Conservation (phyloP, 64 coral and sea anemone species). For the Actinia tenebrosa region DNA sequence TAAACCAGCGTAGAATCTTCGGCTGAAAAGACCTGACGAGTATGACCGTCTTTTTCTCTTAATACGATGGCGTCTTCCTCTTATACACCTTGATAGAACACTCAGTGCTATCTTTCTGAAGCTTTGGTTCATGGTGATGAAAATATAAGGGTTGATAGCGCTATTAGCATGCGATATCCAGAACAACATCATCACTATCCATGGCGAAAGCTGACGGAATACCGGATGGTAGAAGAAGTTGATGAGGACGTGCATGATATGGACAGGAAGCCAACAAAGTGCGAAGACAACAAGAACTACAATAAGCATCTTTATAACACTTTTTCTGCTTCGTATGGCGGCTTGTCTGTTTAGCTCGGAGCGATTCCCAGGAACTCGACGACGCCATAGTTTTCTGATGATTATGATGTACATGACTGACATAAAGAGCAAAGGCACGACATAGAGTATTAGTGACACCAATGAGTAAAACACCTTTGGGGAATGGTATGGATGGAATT, state of each 20-base stretch:
- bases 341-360: slow-evolving; percentile 30
- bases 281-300: slow-evolving; percentile 67
- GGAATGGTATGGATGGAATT: background rate
- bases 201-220: background rate
- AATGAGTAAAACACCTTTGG: background rate
- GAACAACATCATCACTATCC: slow-evolving; percentile 14
- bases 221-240: slow-evolving; percentile 7
- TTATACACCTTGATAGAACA: background rate
- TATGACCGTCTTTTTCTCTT: background rate
- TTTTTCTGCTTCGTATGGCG: slow-evolving; percentile 27
- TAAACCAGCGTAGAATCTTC: background rate
- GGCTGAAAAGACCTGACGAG: background rate
- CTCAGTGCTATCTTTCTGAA: slow-evolving; percentile 4
- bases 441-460: slow-evolving; percentile 32
- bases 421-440: slow-evolving; percentile 47
- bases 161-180: slow-evolving; percentile 52
- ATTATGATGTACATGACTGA: slow-evolving; percentile 51
- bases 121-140: slow-evolving; percentile 63
- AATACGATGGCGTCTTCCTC: background rate
- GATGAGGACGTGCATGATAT: slow-evolving; percentile 16
- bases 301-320: slow-evolving; percentile 70
- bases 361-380: slow-evolving; percentile 53
- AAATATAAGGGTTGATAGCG: slow-evolving; percentile 77
- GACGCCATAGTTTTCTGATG: slow-evolving; percentile 52
- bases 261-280: slow-evolving; percentile 65